Percentiles rank a stretch among this genome's conserved stretches.
These are phyloP conservation scores for Myotis brandtii DNA, from an alignment of 2,113 vertebrate genomes.

Conservation along the genomic window DNA sequence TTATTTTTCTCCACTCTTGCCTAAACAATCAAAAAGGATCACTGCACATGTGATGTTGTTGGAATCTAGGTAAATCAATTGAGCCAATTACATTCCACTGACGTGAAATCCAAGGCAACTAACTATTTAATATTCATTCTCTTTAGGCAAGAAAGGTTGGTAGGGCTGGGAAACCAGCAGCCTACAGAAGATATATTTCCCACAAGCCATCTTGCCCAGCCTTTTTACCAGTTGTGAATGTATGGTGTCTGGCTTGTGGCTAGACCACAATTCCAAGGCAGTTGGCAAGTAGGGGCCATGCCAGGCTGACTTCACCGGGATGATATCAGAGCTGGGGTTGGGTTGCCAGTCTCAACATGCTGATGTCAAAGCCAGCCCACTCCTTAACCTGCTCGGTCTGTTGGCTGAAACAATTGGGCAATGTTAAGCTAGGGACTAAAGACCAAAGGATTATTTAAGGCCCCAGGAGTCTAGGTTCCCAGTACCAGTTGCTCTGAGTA, in stretches of 20 bases:
- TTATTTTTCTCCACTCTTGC: not conserved
- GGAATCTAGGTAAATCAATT: not conserved
- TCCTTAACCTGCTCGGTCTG: not conserved
- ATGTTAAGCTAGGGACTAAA: constrained; percentile 8
- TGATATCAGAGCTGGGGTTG: constrained; percentile 11
- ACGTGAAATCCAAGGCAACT: not conserved
- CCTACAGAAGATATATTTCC: not conserved
- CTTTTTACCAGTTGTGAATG: not conserved
- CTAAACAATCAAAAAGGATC: not conserved
- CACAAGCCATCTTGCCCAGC: not conserved
- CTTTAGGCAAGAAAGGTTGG: not conserved
- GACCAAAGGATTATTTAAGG: constrained; percentile 11
- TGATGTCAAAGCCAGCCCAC: constrained; percentile 23
- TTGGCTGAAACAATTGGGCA: constrained; percentile 51
- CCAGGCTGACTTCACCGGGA: constrained; percentile 57
- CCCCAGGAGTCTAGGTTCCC: not conserved
- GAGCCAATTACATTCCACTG: not conserved
- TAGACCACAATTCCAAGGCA: constrained; percentile 53
- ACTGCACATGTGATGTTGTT: not conserved
- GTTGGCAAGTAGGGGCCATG: not conserved
- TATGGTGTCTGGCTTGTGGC: constrained; percentile 30
- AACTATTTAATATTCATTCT: not conserved
- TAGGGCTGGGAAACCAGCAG: not conserved
- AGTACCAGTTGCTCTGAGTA: not conserved
- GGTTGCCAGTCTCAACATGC: constrained; percentile 56